These are phyloP conservation scores for Sebastes reedi DNA, from an alignment of 2,797 vertebrate species.

Conservation along the genomic window DNA sequence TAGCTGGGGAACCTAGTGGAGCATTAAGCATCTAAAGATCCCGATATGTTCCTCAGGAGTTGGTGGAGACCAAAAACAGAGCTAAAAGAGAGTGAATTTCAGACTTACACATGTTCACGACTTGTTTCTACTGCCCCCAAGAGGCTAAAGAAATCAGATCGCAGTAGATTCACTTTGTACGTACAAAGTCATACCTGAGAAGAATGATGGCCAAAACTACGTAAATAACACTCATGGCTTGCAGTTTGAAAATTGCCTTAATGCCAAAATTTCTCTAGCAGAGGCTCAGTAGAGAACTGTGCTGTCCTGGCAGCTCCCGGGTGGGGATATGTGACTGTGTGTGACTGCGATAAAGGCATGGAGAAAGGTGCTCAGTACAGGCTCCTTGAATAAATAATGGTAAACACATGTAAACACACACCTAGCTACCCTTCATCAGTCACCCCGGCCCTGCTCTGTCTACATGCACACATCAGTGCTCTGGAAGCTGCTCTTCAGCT, in stretches of 20 bases:
- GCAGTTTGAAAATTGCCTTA: background rate
- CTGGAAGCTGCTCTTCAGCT: conserved; percentile 59
- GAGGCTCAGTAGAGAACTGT: background rate
- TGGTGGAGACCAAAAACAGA: background rate
- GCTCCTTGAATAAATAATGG: conserved; percentile 44
- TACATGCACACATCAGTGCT: conserved; percentile 31
- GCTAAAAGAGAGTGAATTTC: background rate
- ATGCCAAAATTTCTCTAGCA: background rate
- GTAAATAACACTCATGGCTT: background rate
- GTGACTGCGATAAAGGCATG: conserved; percentile 10
- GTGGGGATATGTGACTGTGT: background rate
- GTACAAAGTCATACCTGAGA: background rate
- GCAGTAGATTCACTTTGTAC: background rate
- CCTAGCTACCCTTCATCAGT: conserved; percentile 27
- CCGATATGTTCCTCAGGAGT: background rate
- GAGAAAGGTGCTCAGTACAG: conserved; percentile 1
- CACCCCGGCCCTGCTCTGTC: background rate
- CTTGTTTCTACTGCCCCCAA: background rate
- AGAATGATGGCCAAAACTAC: background rate
- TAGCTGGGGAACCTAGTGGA: background rate
- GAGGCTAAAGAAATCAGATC: background rate
- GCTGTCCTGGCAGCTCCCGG: background rate
- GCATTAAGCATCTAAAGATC: background rate
- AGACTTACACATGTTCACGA: background rate
- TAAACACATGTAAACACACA: conserved; percentile 62